Percentiles rank a stretch among this genome's conserved stretches.
phyloP scores from a whole-genome alignment of 2,113 vertebrate genomes.

The Echinops telfairi region DNA sequence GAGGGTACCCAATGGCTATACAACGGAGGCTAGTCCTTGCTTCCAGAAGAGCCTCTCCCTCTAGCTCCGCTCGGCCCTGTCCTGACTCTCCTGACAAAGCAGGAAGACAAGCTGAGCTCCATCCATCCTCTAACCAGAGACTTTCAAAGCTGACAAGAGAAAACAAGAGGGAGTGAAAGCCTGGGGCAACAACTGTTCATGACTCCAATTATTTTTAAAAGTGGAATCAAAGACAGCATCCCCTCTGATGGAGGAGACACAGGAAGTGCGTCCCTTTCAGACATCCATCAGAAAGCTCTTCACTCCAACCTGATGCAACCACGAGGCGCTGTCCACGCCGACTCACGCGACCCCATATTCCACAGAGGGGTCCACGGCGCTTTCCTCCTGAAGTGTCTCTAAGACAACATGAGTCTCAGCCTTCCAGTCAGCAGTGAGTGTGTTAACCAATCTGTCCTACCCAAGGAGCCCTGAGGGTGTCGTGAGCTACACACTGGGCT shows the following conservation, averaged over 20 bases:
- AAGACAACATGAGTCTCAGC: background rate
- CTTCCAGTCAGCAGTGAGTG: background rate
- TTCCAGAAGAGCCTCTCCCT: background rate
- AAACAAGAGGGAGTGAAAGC: background rate
- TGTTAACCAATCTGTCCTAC: background rate
- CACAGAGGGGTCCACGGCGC: background rate
- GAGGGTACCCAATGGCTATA: fast-evolving
- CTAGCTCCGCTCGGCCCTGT: background rate
- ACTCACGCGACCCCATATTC: background rate
- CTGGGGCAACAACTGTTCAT: background rate
- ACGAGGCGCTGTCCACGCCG: background rate
- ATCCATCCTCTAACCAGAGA: background rate
- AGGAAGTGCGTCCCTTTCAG: background rate
- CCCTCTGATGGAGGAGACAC: background rate
- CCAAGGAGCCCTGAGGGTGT: background rate
- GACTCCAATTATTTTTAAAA: background rate
- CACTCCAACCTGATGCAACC: background rate
- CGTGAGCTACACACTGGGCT: too few species aligned
- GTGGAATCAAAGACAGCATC: background rate
- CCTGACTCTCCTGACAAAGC: background rate
- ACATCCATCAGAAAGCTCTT: background rate
- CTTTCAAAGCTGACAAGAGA: background rate
- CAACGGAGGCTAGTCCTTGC: background rate
- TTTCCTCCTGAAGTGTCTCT: background rate
- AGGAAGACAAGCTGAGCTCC: background rate